Percentiles rank a stretch among this genome's conserved stretches.
phyloP scores from a whole-genome alignment of 2,113 vertebrate genomes.

The Zeus faber region DNA sequence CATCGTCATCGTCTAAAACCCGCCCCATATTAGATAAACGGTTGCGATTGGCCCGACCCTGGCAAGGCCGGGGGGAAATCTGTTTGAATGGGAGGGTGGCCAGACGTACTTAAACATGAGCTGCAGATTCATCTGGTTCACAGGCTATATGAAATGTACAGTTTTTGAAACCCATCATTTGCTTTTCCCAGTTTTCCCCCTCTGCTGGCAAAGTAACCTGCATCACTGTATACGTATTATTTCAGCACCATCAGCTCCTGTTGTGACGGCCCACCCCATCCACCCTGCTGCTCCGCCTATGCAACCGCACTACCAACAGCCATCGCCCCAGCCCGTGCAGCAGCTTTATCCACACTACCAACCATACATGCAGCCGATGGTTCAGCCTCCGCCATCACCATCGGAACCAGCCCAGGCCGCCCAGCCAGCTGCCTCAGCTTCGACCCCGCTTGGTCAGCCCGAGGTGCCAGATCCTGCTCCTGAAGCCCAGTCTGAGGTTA shows the following conservation, averaged over 20 bases:
- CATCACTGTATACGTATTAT: too few species aligned
- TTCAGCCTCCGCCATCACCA: slow-evolving; percentile 19
- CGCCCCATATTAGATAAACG: too few species aligned
- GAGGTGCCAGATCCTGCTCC: not conserved
- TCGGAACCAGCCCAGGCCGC: slow-evolving; percentile 17
- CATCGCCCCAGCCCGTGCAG: slow-evolving; percentile 15
- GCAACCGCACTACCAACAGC: slow-evolving; percentile 40
- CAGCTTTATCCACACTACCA: slow-evolving; percentile 40
- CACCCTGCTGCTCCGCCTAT: slow-evolving; percentile 43
- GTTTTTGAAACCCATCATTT: too few species aligned
- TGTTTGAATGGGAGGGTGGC: too few species aligned
- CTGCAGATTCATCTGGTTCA: too few species aligned
- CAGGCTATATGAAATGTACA: too few species aligned
- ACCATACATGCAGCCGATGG: slow-evolving; percentile 3
- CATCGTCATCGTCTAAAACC: too few species aligned
- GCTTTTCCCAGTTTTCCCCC: too few species aligned
- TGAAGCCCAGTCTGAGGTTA: not conserved
- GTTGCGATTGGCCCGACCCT: too few species aligned
- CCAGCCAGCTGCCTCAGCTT: not conserved
- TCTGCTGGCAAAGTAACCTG: too few species aligned
- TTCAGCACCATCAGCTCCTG: slow-evolving; percentile 65
- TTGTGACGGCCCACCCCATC: slow-evolving; percentile 63
- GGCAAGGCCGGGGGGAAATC: too few species aligned
- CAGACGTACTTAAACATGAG: too few species aligned
- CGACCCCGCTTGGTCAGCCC: not conserved